Base-by-base conservation (phyloP, 2,113 vertebrate species). In the Chaetura pelagica region DNA sequence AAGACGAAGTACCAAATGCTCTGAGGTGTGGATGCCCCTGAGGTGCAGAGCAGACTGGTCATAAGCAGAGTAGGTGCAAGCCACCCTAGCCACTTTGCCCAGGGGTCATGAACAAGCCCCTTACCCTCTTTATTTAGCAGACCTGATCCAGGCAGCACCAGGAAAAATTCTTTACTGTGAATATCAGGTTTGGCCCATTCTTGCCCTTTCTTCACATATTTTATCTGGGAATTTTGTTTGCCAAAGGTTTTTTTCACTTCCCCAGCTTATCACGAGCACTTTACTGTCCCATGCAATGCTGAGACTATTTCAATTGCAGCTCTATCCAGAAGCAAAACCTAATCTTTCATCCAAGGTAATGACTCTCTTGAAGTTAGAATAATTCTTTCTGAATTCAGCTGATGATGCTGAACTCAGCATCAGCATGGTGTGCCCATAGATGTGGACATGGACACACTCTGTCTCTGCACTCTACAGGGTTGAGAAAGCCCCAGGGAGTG, bases 401-500 rank as follows among this genome's bases (percentile, higher is more conserved):
- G n/a, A n/a, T n/a, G n/a, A n/a, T n/a, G 5, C 15, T 75, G 35
- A 91, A 77, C n/a, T 55, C 30, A 84, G 29, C 30, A 68, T 48
- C 30, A 84, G 57, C 13, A 27, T 7, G 12, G 7, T 84, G 57
- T 59, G 30, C 7, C 52, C 15, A 42, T 42, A 26, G 38, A 35
- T 15, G 35, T 46, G 57, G 57, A 16, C 57, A 51, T 0, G 0
- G 38, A 62, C 29, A 66, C 13, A 10, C 1, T 46, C 1, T 4
- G 9, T 14, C 32, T 46, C 38, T 64, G 57, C 14, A 51, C 8
- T 34, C 24, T 21, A 42, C 24, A 68, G 72, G 10, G 15, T 0
- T 67, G 14, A 84, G 73, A 84, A 95, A 89, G n/a, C n/a, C 61
- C 58, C 55, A 68, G 24, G 46, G 54, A 49, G 38, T 16, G 12